Conservation (phyloP, 2,797 vertebrate species). For the Darevskia mixta region DNA sequence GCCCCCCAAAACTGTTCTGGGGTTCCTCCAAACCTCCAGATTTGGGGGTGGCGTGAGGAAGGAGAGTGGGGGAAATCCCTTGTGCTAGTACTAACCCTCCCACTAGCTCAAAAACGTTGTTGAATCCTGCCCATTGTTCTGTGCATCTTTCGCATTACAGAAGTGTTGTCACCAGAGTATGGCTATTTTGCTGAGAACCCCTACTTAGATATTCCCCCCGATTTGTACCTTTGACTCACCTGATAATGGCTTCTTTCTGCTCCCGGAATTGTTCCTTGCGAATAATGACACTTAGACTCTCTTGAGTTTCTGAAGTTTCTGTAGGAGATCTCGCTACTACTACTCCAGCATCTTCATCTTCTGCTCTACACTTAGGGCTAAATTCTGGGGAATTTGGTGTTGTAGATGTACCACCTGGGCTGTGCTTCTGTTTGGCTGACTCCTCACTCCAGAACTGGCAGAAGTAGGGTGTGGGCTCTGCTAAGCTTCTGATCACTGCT, state of each 20-base stretch:
- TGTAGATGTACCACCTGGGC: accelerated
- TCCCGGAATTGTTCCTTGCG: constrained; percentile 55
- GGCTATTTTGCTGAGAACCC: not conserved
- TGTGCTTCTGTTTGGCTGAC: constrained; percentile 27
- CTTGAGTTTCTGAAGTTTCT: constrained; percentile 2
- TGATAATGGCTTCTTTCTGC: constrained; percentile 68
- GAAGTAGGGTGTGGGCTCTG: constrained; percentile 84
- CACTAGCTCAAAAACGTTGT: too few species aligned
- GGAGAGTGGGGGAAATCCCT: too few species aligned
- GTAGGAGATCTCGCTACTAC: constrained; percentile 23
- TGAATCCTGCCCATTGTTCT: not conserved
- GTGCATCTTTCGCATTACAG: not conserved
- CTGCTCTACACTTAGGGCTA: not conserved
- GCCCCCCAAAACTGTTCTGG: too few species aligned
- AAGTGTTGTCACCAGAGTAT: not conserved
- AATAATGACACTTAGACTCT: constrained; percentile 47
- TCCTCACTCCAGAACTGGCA: constrained; percentile 70
- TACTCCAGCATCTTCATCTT: not conserved
- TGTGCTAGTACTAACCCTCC: too few species aligned
- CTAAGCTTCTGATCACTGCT: constrained; percentile 69
- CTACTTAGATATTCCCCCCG: not conserved
- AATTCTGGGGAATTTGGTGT: not conserved
- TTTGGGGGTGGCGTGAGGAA: too few species aligned
- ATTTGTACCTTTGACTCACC: constrained; percentile 68
- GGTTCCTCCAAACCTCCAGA: too few species aligned